Percentiles rank a stretch among this genome's conserved stretches.
Evolutionary conservation across 2,113 vertebrate species (phyloP).

Genomic region (Megalops atlanticus): DNA sequence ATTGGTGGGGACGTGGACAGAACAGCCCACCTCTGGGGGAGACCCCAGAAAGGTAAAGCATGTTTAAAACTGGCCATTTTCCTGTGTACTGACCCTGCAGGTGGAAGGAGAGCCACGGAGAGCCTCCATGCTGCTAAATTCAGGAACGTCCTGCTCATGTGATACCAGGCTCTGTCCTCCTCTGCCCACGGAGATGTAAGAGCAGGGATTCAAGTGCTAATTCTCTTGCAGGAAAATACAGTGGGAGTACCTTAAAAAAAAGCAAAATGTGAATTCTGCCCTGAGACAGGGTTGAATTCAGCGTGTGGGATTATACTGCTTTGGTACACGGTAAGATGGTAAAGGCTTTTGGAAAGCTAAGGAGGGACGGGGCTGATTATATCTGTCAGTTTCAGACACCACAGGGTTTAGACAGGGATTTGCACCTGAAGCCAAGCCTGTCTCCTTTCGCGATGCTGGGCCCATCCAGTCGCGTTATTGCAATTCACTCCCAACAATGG

Average conservation of each 20-base stretch:
- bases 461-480: conserved; percentile 5
- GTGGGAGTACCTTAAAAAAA: background rate
- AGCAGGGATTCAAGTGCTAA: background rate
- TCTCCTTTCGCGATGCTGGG: background rate
- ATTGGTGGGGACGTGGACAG: too few relatives aligned
- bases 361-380: background rate
- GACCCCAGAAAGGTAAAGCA: too few relatives aligned
- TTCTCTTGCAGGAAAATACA: background rate
- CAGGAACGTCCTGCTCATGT: too few relatives aligned
- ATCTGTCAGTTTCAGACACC: conserved; percentile 18
- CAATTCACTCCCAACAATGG: background rate
- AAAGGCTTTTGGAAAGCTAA: background rate
- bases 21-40: too few relatives aligned
- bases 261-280: background rate
- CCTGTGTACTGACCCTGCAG: background rate
- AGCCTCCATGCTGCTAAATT: too few relatives aligned
- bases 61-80: too few relatives aligned
- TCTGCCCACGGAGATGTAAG: background rate
- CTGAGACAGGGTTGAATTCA: background rate
- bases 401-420: background rate
- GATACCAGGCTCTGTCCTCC: too few relatives aligned
- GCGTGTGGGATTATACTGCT: conserved; percentile 58
- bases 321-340: background rate
- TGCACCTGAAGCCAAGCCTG: background rate
- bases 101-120: too few relatives aligned